Conservation (phyloP, 2,888 invertebrate species). For the Masnerella sp. region DNA sequence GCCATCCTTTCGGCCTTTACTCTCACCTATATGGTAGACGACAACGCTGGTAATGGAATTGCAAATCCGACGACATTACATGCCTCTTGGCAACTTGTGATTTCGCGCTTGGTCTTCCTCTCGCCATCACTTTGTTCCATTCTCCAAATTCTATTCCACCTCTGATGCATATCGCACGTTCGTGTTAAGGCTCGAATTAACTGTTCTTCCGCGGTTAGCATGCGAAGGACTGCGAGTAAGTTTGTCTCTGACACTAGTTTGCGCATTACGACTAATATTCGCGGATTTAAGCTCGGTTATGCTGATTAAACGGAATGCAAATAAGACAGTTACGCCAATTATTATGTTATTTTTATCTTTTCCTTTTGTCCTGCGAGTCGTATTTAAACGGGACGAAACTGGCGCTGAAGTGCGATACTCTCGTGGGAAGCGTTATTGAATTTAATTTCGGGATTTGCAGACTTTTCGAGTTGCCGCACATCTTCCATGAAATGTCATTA, state of each 20-base stretch:
- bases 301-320: constrained; percentile 42
- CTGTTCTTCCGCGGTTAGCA: constrained; percentile 59
- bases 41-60: constrained; percentile 72
- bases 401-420: too few species aligned
- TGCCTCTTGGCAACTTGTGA: constrained; percentile 75
- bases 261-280: constrained; percentile 43
- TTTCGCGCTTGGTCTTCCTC: constrained; percentile 69
- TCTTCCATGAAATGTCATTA: too few species aligned
- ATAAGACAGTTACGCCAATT: constrained; percentile 18
- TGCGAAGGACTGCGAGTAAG: constrained; percentile 48
- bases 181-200: constrained; percentile 67
- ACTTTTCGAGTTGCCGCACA: too few species aligned
- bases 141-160: constrained; percentile 54
- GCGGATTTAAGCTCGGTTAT: constrained; percentile 19
- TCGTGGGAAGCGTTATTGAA: too few species aligned
- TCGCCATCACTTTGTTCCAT: constrained; percentile 60
- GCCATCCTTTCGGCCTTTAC: constrained; percentile 64
- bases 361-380: neutral
- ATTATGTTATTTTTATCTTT: neutral
- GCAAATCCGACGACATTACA: constrained; percentile 76
- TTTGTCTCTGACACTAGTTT: constrained; percentile 45
- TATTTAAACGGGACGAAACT: too few species aligned
- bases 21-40: constrained; percentile 64
- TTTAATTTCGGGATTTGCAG: too few species aligned
- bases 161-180: constrained; percentile 58